Evolutionary conservation across 1,140 invertebrate species (phyloP).

Genomic region (Paraescarpia echinospica): DNA sequence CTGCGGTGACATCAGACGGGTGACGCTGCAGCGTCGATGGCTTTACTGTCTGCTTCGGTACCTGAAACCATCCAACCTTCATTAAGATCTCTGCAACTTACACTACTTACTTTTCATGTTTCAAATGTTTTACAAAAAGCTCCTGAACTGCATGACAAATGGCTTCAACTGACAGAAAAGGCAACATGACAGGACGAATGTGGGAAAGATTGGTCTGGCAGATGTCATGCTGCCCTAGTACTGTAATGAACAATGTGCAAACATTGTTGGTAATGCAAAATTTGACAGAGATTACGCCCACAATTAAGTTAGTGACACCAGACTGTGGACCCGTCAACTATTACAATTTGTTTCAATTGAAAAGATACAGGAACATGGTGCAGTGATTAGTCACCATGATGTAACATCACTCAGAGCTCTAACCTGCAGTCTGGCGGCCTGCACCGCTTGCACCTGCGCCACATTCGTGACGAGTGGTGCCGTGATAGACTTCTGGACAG

Average conservation of each 20-base stretch:
- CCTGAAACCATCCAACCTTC: background rate
- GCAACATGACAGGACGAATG: background rate
- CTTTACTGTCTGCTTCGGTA: constrained; percentile 31
- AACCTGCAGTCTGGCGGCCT: background rate
- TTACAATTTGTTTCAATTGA: background rate
- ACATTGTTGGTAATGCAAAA: too few species aligned
- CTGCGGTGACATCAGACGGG: constrained; percentile 70
- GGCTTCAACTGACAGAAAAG: background rate
- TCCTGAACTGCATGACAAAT: constrained; percentile 45
- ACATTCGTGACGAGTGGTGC: background rate
- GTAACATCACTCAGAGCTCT: background rate
- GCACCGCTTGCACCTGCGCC: background rate
- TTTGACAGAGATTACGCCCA: too few species aligned
- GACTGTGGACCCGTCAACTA: too few species aligned
- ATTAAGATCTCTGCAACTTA: constrained; percentile 9
- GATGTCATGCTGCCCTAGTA: too few species aligned
- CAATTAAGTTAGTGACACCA: too few species aligned
- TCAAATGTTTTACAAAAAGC: background rate
- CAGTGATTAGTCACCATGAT: background rate
- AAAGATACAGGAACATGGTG: background rate
- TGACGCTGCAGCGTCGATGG: constrained; percentile 61
- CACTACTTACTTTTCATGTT: constrained; percentile 32
- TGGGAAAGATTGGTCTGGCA: too few species aligned
- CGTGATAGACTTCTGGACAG: background rate
- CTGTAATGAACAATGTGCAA: too few species aligned